Base-by-base conservation (phyloP, 2,113 vertebrate species). In the Prietella phreatophila region DNA sequence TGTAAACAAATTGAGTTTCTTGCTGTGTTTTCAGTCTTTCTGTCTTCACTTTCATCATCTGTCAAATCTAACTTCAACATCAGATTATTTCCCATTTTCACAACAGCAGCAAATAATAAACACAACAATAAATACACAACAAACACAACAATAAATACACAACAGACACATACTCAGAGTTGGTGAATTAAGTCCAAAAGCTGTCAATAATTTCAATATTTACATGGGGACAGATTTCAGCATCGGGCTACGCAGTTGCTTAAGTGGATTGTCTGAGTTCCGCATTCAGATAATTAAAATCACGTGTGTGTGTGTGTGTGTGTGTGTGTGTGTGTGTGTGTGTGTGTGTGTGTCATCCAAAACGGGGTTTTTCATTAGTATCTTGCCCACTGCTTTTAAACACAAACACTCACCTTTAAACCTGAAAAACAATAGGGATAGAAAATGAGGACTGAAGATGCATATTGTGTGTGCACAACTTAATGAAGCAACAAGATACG, bases 1-100 rank as follows among this genome's bases (percentile, higher is more conserved):
- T 69, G 83, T 84, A 50, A n/a, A 42, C 61, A 63, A 47, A 47
- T 84, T 84, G 60, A 84, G 47, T 84, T 84, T 69, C 42, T 84
- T 67, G 61, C n/a, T 30, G 60, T 47, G 33, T 84, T 73, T 83
- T 73, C 20, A 27, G 19, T 58, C 50, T 53, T 58, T 71, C 9
- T 85, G 50, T 85, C 17, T 30, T 65, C 30, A 20, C 73, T 78
- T 30, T 65, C 27, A 42, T 85, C 33, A n/a, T 71, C 36, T 79
- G 56, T 63, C 60, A 75, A 13, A 9, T 33, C 69, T 30, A 53
- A 50, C 60, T 5, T 63, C 17, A 30, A 69, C 17, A 69, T 65
- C 39, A 10, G 47, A 27, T 83, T 83, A 65, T 47, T 67, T 65
- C 36, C 47, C 63, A 84, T 69, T 53, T 69, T 55, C n/a, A 50